These are phyloP conservation scores for Drosophila albomicans DNA, from an alignment of 1,140 invertebrate species.

Conservation along the genomic window DNA sequence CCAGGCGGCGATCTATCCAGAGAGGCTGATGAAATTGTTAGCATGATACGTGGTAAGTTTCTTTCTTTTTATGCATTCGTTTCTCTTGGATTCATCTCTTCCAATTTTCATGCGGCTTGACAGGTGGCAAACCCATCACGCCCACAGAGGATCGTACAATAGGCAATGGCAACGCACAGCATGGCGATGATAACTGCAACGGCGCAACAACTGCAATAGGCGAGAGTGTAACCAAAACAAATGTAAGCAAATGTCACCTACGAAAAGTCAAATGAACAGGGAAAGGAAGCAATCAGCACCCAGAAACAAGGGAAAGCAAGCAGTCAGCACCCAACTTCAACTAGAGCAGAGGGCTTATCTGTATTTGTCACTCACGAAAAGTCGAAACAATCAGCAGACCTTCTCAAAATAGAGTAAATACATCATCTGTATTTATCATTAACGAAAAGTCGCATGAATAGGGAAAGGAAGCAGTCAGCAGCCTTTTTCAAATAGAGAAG, in stretches of 20 bases:
- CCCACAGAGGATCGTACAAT: slow-evolving; percentile 86
- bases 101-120: neutral
- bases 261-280: neutral
- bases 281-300: neutral
- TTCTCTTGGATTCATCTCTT: neutral
- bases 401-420: no score
- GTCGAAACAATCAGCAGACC: no score
- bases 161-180: slow-evolving; percentile 81
- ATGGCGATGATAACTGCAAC: slow-evolving; percentile 73
- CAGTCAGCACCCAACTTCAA: neutral
- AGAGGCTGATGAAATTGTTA: slow-evolving; percentile 98
- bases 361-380: no score
- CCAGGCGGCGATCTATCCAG: slow-evolving; percentile 97
- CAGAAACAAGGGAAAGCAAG: neutral
- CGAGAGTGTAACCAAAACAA: slow-evolving; percentile 78
- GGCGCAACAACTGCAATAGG: slow-evolving; percentile 64
- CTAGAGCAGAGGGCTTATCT: no score
- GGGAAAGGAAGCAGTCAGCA: no score
- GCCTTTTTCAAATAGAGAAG: no score
- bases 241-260: slow-evolving; percentile 52
- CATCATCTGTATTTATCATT: no score
- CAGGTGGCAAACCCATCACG: slow-evolving; percentile 91
- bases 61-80: neutral
- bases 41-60: slow-evolving; percentile 92
- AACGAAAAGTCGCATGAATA: no score